A percentile compares a stretch with the other conserved stretches of the same genome.
Conservation (phyloP, 2,113 vertebrate species). For the Campylomormyrus numenius region DNA sequence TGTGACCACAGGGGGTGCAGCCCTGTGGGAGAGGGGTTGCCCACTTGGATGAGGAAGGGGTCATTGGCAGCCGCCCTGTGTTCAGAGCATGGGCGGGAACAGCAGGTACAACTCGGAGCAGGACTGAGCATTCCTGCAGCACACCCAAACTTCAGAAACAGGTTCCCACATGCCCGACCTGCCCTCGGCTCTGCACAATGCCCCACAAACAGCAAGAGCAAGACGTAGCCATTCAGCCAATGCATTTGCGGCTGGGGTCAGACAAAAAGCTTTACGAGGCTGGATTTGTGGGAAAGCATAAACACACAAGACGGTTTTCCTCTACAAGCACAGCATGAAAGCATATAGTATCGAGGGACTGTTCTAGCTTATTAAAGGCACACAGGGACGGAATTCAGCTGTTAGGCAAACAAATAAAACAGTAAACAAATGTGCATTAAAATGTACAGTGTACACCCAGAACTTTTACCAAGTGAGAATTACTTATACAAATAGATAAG, state of each 20-base stretch:
- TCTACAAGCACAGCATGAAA: neutral
- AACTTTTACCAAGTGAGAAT: neutral
- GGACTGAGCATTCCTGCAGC: neutral
- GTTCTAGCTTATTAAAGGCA: neutral
- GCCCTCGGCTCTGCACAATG: neutral
- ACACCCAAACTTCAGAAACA: neutral
- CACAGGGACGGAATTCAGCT: neutral
- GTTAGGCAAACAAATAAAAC: neutral
- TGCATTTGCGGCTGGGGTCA: neutral
- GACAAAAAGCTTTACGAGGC: neutral
- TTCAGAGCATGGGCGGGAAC: neutral
- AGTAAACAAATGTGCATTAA: neutral
- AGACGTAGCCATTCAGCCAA: neutral
- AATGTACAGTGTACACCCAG: neutral
- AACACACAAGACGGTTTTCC: neutral
- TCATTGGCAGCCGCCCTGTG: neutral
- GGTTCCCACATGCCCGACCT: constrained; percentile 18
- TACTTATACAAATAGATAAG: neutral
- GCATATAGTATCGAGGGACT: neutral
- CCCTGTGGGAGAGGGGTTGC: neutral
- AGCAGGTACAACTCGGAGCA: neutral
- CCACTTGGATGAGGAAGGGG: neutral
- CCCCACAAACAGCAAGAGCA: neutral
- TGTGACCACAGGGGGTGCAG: neutral
- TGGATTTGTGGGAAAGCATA: neutral